A percentile compares a stretch with the other conserved stretches of the same genome.
phyloP scores from a whole-genome alignment of 2,888 invertebrate species.

The Eilema depressum region DNA sequence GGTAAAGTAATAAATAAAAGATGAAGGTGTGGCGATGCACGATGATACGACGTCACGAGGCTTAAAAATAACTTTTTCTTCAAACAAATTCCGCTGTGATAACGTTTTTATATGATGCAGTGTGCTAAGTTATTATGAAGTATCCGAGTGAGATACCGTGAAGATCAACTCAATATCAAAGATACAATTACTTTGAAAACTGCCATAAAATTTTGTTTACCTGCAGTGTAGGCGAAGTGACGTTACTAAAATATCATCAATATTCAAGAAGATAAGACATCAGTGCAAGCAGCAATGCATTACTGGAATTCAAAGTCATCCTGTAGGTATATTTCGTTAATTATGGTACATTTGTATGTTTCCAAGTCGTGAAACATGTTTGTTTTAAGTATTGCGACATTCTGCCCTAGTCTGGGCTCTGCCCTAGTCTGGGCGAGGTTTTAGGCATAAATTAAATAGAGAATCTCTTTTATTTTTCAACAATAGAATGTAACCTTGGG shows the following conservation, averaged over 20 bases:
- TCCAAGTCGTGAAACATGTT: too few relatives aligned
- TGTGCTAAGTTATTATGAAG: constrained; percentile 29
- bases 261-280: neutral
- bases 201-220: constrained; percentile 21
- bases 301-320: neutral
- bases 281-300: neutral
- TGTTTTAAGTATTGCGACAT: too few relatives aligned
- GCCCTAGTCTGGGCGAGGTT: too few relatives aligned
- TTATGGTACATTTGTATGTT: neutral
- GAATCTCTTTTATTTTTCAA: too few relatives aligned
- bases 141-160: constrained; percentile 17
- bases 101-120: constrained; percentile 59
- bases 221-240: neutral
- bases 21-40: constrained; percentile 49
- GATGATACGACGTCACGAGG: constrained; percentile 48
- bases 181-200: constrained; percentile 12
- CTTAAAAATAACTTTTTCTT: constrained; percentile 69
- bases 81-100: constrained; percentile 68
- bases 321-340: neutral
- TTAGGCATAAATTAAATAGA: too few relatives aligned
- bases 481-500: too few relatives aligned
- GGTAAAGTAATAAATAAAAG: constrained; percentile 53
- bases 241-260: neutral
- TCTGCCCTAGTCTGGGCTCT: too few relatives aligned
- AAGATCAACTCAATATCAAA: constrained; percentile 37